These are phyloP conservation scores for Sus cebifrons DNA, from an alignment of 2,797 vertebrate genomes.

Conservation along the genomic window DNA sequence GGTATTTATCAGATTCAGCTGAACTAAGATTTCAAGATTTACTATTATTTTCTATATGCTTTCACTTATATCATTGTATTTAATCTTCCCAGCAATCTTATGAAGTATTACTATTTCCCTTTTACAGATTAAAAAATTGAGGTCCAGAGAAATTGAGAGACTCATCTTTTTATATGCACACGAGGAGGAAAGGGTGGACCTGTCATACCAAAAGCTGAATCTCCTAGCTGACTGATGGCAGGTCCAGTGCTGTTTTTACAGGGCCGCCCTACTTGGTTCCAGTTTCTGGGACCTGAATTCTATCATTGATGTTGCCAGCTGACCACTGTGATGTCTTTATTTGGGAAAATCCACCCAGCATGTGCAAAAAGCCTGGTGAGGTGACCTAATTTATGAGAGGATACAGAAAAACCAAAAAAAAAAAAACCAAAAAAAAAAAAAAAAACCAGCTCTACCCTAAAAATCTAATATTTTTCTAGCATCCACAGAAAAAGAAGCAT, in stretches of 20 bases:
- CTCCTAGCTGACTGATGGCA: not conserved
- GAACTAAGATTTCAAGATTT: not conserved
- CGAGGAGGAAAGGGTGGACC: not conserved
- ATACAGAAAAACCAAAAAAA: not conserved
- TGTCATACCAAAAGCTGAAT: not conserved
- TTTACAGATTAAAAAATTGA: slow-evolving; percentile 40
- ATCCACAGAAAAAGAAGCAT: not conserved
- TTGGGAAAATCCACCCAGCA: slow-evolving; percentile 80
- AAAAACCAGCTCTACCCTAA: not conserved
- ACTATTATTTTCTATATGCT: not conserved
- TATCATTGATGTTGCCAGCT: slow-evolving; percentile 76
- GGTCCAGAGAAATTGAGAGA: not conserved
- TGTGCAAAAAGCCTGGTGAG: slow-evolving; percentile 68
- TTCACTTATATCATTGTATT: not conserved
- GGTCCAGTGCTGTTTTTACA: not conserved
- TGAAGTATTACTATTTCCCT: not conserved
- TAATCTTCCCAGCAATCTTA: not conserved
- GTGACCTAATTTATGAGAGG: slow-evolving; percentile 82
- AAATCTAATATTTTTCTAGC: slow-evolving; percentile 34
- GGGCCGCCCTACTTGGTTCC: not conserved
- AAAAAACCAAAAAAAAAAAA: not conserved
- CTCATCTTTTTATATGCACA: not conserved
- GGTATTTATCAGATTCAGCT: not conserved
- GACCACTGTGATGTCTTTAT: slow-evolving; percentile 84
- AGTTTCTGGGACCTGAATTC: slow-evolving; percentile 76